These are phyloP conservation scores for Sebastolobus alascanus DNA, from an alignment of 2,797 vertebrate species.

Conservation along the genomic window DNA sequence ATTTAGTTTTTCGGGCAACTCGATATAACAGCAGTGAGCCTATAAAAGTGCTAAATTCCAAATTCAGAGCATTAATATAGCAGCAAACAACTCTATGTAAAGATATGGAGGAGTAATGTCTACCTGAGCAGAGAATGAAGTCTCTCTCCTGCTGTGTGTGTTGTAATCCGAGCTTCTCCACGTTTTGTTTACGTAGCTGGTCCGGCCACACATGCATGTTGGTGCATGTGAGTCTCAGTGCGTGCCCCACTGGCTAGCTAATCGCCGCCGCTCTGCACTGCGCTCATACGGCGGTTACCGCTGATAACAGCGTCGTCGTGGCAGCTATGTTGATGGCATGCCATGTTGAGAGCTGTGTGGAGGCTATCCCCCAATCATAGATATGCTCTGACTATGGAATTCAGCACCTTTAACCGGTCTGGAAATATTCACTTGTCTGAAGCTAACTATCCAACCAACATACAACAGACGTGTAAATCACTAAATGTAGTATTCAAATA, in stretches of 20 bases:
- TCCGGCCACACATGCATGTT: no score
- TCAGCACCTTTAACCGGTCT: no score
- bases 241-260: no score
- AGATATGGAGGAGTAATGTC: not conserved
- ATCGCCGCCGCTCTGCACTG: no score
- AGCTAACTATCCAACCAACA: not conserved
- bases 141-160: not conserved
- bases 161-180: not conserved
- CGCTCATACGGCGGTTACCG: no score
- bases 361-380: no score
- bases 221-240: no score
- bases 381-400: no score
- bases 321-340: no score
- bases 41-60: not conserved
- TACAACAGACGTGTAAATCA: not conserved
- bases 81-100: not conserved
- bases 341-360: no score
- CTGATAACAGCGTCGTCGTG: no score
- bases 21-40: not conserved
- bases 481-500: not conserved
- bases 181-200: not conserved
- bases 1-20: not conserved
- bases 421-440: not conserved
- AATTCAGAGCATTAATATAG: not conserved
- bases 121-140: not conserved